Evolutionary conservation across 2,797 vertebrate genomes (phyloP), one percentile per base, ranked within the genome.

Genomic region (Alauda arvensis): DNA sequence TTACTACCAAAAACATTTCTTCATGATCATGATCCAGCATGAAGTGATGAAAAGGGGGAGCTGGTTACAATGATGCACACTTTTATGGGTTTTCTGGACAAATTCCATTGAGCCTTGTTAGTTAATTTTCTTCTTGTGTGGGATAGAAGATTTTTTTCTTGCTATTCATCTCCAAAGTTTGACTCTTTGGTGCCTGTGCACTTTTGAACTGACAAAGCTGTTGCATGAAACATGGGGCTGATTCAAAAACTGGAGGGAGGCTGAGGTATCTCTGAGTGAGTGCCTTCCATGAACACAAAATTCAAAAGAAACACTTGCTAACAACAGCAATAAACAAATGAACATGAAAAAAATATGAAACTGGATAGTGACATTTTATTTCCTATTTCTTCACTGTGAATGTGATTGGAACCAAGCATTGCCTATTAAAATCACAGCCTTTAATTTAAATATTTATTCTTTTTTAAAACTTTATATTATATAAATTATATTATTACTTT

Each of bases 131-230:
- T 60, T 83, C 21, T 39, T 76, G 46, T 75, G n/a, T 65, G 72
- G 29, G 31, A 88, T 77, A 74, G 45, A 62, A 57, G n/a, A 16
- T 21, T 84, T 63, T 85, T 83, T 87, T 82, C 69, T 62, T 40
- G 21, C 18, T 77, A 43, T 65, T 80, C 19, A 48, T 85, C 39
- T 86, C 69, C 51, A 62, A 84, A 79, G 20, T 70, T 51, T 74
- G 46, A 75, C 63, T 88, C 31, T 53, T 84, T 42, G 29, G 31
- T 63, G 70, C 17, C 20, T 80, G 66, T 83, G 66, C 39, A 75
- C 76, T n/a, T n/a, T n/a, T n/a, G n/a, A n/a, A n/a, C n/a, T 85
- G 70, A 67, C 25, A 82, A 87, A 85, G n/a, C 51, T 71, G 29
- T 69, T 85, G 28, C 82, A 69, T 24, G 53, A 69, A 80, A 83